Percentiles rank a stretch among this genome's conserved stretches.
These are phyloP conservation scores for Zeugodacus cucurbitae DNA, from an alignment of 1,140 invertebrate species.

Conservation along the genomic window DNA sequence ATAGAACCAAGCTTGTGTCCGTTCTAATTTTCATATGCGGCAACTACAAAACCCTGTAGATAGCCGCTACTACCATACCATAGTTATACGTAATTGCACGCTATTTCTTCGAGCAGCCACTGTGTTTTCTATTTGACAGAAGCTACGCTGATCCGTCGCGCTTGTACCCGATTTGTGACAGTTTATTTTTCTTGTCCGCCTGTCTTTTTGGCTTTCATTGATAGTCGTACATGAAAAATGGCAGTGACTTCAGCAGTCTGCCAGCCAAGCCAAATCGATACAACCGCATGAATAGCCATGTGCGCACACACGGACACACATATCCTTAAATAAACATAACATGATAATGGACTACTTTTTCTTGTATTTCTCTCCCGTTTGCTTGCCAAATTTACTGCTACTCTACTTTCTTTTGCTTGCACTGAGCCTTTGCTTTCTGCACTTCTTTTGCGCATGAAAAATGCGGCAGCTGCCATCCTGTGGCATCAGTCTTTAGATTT, in stretches of 20 bases:
- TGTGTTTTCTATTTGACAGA: neutral
- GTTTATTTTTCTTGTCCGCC: slow-evolving; percentile 18
- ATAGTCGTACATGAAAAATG: slow-evolving; percentile 9
- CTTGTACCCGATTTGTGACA: slow-evolving; percentile 31
- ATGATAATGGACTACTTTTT: slow-evolving; percentile 20
- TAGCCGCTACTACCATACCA: neutral
- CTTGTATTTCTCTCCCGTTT: slow-evolving; percentile 23
- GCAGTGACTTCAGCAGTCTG: neutral
- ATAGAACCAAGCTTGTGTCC: neutral
- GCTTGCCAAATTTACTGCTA: neutral
- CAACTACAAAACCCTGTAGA: neutral
- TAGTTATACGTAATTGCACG: no score
- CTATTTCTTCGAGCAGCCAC: neutral
- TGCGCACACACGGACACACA: neutral
- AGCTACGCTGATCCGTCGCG: slow-evolving; percentile 1
- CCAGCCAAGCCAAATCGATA: neutral
- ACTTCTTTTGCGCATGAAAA: neutral
- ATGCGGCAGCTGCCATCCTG: neutral
- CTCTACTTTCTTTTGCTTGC: slow-evolving; percentile 9
- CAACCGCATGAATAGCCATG: neutral
- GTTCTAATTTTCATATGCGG: neutral
- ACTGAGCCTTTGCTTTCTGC: neutral
- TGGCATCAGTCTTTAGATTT: neutral
- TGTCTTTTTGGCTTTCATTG: slow-evolving; percentile 1
- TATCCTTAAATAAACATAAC: neutral